A percentile compares a stretch with the other conserved stretches of the same genome.
phyloP scores from a whole-genome alignment of 2,888 invertebrate species.

The Branchellion lobata region DNA sequence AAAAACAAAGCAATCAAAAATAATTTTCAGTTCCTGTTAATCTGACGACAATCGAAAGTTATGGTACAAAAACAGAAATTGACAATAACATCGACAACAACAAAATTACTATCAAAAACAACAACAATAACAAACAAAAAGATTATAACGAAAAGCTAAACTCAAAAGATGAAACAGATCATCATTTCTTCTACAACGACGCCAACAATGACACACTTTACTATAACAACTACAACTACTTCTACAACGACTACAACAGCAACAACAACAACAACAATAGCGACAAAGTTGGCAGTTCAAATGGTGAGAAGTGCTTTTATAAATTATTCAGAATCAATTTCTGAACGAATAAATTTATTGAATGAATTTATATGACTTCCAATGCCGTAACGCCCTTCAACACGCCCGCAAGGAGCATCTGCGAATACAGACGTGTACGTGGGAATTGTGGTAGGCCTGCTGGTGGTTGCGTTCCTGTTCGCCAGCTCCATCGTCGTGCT shows the following conservation, averaged over 20 bases:
- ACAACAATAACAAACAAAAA: neutral
- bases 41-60: neutral
- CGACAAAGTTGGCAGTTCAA: no score
- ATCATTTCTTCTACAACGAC: neutral
- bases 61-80: neutral
- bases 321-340: no score
- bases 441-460: constrained; percentile 5
- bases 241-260: constrained; percentile 9
- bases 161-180: no score
- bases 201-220: neutral
- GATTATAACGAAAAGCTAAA: no score
- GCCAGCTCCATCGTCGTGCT: neutral
- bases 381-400: no score
- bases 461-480: constrained; percentile 26
- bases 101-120: neutral
- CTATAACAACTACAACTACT: constrained; percentile 2
- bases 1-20: neutral
- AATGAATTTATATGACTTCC: neutral
- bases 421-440: neutral
- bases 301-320: no score
- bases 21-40: neutral
- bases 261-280: no score
- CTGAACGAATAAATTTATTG: neutral
- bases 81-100: neutral
- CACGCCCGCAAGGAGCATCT: no score